A percentile compares a stretch with the other conserved stretches of the same genome.
Evolutionary conservation across 2,888 invertebrate genomes (phyloP).

Genomic region (Omphaloscelis lunosa): DNA sequence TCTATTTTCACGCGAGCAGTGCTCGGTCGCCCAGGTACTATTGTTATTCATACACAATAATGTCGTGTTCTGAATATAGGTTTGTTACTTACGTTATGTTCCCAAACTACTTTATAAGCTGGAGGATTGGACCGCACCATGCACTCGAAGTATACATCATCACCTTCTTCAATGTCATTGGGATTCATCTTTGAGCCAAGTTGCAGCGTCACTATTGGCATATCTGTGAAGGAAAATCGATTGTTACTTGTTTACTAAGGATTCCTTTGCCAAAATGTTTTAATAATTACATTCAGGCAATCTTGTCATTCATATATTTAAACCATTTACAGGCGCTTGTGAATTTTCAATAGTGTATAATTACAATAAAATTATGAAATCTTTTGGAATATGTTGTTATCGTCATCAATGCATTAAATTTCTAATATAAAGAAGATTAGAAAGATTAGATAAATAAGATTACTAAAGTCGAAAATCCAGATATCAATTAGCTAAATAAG

Average conservation of each 20-base stretch:
- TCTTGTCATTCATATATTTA: not conserved
- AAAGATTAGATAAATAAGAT: no score
- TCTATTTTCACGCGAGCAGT: no score
- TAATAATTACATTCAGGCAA: not conserved
- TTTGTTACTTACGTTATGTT: constrained; percentile 86
- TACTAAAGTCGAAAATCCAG: not conserved
- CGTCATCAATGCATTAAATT: not conserved
- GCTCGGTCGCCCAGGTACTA: no score
- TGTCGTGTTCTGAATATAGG: not conserved
- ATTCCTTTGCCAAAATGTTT: not conserved
- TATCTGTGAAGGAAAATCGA: constrained; percentile 73
- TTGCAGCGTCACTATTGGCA: constrained; percentile 85
- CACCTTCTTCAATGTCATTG: constrained; percentile 88
- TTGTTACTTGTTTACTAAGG: not conserved
- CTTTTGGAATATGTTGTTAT: not conserved
- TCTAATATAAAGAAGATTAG: not conserved
- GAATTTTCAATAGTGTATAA: no score
- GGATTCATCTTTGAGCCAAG: constrained; percentile 87
- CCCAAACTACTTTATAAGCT: constrained; percentile 90
- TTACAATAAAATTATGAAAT: not conserved
- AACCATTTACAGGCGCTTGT: no score
- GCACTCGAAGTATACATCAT: constrained; percentile 89
- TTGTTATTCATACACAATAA: not conserved
- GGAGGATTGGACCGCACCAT: constrained; percentile 88
- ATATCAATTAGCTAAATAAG: not conserved